phyloP scores from a whole-genome alignment of 2,888 invertebrate species.

The Pecten maximus region DNA sequence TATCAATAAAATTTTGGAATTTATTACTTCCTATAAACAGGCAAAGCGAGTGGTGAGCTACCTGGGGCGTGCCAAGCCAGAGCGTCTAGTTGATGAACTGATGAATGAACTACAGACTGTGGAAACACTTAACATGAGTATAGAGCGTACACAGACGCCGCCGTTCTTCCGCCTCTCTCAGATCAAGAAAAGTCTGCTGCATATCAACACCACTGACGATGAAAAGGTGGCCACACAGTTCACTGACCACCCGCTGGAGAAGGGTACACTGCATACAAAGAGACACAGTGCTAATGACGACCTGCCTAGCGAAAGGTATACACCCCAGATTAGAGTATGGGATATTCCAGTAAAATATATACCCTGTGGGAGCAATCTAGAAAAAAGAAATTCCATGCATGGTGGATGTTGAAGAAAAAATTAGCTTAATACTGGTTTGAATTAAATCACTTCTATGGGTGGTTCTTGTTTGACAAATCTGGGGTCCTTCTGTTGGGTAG shows the following conservation, averaged over 20 bases:
- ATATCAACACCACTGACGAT: constrained; percentile 80
- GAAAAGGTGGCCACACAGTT: constrained; percentile 83
- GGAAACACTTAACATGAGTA: constrained; percentile 96
- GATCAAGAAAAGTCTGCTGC: constrained; percentile 75
- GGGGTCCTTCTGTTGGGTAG: too few relatives aligned
- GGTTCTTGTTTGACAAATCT: too few relatives aligned
- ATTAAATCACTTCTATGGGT: too few relatives aligned
- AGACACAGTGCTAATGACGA: constrained; percentile 86
- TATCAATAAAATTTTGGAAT: too few relatives aligned
- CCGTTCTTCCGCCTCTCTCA: constrained; percentile 96
- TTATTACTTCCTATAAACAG: too few relatives aligned
- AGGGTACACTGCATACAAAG: constrained; percentile 98
- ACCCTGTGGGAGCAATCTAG: too few relatives aligned
- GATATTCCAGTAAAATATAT: too few relatives aligned
- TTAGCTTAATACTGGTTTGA: too few relatives aligned
- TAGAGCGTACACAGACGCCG: constrained; percentile 98
- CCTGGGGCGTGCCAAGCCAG: constrained; percentile 94
- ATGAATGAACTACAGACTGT: constrained; percentile 98
- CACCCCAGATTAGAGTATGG: too few relatives aligned
- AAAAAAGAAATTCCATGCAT: too few relatives aligned
- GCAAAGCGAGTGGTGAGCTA: constrained; percentile 97
- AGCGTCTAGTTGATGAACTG: constrained; percentile 96
- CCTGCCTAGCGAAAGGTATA: constrained; percentile 73
- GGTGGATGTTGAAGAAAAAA: too few relatives aligned
- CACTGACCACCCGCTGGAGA: constrained; percentile 87